Evolutionary conservation across 2,113 vertebrate species (phyloP).

Genomic region (Fulica atra): DNA sequence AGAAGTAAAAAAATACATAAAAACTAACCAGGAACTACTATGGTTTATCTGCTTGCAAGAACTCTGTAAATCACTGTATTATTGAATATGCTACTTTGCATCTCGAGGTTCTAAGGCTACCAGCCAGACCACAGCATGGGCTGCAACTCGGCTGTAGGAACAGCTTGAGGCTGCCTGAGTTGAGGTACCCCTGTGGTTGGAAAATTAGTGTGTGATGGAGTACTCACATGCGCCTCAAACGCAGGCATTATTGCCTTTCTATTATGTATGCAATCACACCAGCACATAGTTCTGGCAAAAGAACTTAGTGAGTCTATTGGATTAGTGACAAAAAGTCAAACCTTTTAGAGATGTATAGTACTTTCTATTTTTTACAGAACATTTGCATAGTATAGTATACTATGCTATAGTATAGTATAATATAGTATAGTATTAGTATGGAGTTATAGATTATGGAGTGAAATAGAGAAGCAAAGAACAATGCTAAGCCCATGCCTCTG

Average conservation of each 20-base stretch:
- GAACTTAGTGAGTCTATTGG: background rate
- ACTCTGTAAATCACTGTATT: background rate
- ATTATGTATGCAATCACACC: background rate
- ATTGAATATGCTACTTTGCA: background rate
- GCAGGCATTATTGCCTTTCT: fast-evolving
- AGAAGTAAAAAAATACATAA: background rate
- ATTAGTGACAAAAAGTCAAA: background rate
- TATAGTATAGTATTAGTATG: background rate
- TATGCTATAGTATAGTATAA: no score
- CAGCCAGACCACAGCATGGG: background rate
- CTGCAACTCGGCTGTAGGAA: background rate
- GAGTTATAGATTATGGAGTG: background rate
- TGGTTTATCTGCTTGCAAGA: background rate
- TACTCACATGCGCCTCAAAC: fast-evolving
- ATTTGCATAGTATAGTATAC: background rate
- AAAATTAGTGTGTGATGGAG: background rate
- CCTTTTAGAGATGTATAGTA: background rate
- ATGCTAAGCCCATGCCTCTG: fast-evolving
- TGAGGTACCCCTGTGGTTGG: background rate
- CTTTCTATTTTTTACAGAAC: background rate
- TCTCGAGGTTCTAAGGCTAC: background rate
- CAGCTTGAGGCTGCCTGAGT: background rate
- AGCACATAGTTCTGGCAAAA: background rate
- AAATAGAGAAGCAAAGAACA: background rate
- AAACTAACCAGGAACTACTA: background rate